Evolutionary conservation across 2,888 invertebrate species (phyloP).

Genomic region (Lepeophtheirus nordmannii): DNA sequence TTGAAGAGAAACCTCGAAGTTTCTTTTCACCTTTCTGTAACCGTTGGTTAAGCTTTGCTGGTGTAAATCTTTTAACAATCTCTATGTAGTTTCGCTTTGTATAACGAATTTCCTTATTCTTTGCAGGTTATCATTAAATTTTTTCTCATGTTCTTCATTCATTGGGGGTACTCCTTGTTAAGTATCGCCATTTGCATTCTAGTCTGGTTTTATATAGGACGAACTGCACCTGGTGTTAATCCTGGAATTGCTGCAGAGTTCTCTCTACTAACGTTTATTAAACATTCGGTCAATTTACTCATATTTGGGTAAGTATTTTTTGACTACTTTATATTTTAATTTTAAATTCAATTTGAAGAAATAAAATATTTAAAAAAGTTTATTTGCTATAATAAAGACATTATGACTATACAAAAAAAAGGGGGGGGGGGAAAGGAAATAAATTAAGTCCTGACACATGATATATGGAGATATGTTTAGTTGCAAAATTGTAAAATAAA

Average conservation of each 20-base stretch:
- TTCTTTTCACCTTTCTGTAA: conserved; percentile 91
- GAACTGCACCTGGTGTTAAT: conserved; percentile 84
- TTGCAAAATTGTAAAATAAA: too few species aligned
- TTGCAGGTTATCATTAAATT: conserved; percentile 69
- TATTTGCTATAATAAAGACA: too few species aligned
- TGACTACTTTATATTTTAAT: too few species aligned
- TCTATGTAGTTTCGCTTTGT: not conserved
- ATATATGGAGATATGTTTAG: too few species aligned
- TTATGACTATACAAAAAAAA: too few species aligned
- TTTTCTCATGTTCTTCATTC: conserved; percentile 75
- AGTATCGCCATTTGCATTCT: conserved; percentile 64
- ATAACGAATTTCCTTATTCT: conserved; percentile 18
- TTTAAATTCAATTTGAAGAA: too few species aligned
- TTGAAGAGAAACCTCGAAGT: conserved; percentile 75
- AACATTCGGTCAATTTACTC: conserved; percentile 30
- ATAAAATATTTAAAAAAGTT: too few species aligned
- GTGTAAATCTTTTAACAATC: conserved; percentile 45
- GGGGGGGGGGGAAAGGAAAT: too few species aligned
- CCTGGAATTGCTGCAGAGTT: conserved; percentile 75
- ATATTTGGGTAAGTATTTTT: not conserved
- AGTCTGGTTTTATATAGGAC: conserved; percentile 84
- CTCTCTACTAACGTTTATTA: conserved; percentile 60
- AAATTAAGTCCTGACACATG: too few species aligned
- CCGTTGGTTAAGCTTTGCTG: conserved; percentile 77
- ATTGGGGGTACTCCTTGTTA: conserved; percentile 78